These are phyloP conservation scores for Danio albolineatus DNA, from an alignment of 2,797 vertebrate genomes.

Conservation along the genomic window DNA sequence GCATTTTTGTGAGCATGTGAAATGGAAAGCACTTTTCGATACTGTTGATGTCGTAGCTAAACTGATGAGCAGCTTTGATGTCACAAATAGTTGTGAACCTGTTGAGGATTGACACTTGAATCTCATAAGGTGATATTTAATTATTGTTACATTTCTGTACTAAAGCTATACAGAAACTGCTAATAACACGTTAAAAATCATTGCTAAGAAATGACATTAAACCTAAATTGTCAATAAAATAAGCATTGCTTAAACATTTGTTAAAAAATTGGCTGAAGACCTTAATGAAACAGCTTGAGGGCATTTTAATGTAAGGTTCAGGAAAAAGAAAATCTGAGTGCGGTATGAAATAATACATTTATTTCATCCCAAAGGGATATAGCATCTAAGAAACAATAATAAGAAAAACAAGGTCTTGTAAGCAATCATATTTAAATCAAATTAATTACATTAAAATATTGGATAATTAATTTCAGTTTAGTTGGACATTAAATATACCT, in stretches of 20 bases:
- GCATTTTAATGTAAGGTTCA: too few relatives aligned
- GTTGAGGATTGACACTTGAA: background rate
- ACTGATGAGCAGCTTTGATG: background rate
- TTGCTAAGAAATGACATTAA: background rate
- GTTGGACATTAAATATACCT: too few relatives aligned
- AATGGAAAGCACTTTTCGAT: background rate
- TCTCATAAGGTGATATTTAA: background rate
- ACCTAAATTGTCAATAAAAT: background rate
- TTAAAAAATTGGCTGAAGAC: background rate
- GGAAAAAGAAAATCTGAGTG: too few relatives aligned
- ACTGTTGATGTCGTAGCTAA: background rate
- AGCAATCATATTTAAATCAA: too few relatives aligned
- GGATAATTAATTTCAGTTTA: too few relatives aligned
- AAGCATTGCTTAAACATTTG: background rate
- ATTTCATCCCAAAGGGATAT: too few relatives aligned
- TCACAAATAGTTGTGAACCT: background rate
- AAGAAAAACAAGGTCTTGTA: too few relatives aligned
- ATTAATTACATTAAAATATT: too few relatives aligned
- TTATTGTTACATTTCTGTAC: background rate
- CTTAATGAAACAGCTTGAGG: too few relatives aligned
- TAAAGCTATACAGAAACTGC: background rate
- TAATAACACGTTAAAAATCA: too few relatives aligned
- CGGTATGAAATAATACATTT: too few relatives aligned
- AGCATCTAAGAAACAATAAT: too few relatives aligned
- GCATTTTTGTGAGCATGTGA: background rate